These are phyloP conservation scores for Trachurus trachurus DNA, from an alignment of 2,797 vertebrate species.

Conservation along the genomic window DNA sequence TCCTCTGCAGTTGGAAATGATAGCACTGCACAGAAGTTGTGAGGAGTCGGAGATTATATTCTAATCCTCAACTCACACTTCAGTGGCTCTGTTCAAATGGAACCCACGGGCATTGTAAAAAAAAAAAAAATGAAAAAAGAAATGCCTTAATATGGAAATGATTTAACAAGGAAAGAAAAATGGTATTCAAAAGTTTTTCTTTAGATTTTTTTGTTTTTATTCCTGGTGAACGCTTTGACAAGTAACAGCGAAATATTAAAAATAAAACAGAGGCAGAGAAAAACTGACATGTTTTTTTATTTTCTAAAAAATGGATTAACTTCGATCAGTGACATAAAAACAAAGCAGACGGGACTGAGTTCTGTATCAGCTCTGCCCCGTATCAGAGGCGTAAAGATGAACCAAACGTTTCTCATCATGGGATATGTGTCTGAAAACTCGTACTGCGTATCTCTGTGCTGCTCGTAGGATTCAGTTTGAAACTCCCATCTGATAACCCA, in stretches of 20 bases:
- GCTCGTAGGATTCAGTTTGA: slow-evolving; percentile 26
- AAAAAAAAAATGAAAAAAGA: slow-evolving; percentile 19
- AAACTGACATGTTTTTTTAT: not conserved
- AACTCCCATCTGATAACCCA: slow-evolving; percentile 39
- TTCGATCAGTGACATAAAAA: not conserved
- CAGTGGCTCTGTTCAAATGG: slow-evolving; percentile 50
- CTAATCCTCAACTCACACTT: slow-evolving; percentile 67
- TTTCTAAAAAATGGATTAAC: not conserved
- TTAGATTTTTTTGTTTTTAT: slow-evolving; percentile 12
- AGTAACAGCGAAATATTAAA: not conserved
- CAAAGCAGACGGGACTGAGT: not conserved
- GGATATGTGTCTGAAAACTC: slow-evolving; percentile 24
- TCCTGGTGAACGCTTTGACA: slow-evolving; percentile 17
- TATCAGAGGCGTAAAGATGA: slow-evolving; percentile 17
- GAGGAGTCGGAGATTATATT: slow-evolving; percentile 68
- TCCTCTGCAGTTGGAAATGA: slow-evolving; percentile 58
- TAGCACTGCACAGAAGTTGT: slow-evolving; percentile 60
- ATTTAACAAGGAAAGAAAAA: slow-evolving; percentile 23
- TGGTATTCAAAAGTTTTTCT: slow-evolving; percentile 10
- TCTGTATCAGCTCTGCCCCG: not conserved
- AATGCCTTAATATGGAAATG: slow-evolving; percentile 55
- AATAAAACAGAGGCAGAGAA: not conserved
- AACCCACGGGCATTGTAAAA: slow-evolving; percentile 30
- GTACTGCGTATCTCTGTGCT: not conserved
- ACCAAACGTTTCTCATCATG: not conserved